Conservation (phyloP, 2,888 invertebrate genomes). For the Lasioglossum zephyrum region DNA sequence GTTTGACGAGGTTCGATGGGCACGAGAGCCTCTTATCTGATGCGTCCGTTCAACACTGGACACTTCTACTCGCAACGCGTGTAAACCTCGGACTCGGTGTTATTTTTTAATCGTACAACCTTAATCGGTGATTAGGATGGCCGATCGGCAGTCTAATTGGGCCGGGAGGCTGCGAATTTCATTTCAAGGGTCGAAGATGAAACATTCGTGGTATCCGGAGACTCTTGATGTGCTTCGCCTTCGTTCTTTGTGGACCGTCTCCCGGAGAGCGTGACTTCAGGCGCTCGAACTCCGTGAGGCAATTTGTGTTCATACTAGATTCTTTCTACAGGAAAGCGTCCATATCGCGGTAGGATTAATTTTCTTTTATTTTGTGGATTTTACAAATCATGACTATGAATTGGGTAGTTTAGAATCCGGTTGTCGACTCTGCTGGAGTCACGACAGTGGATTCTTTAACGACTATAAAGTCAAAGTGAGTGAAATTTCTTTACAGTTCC, state of each 20-base stretch:
- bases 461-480: too few relatives aligned
- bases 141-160: neutral
- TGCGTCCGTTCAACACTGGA: neutral
- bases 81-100: neutral
- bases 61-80: neutral
- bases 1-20: constrained; percentile 2
- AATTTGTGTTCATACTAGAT: neutral
- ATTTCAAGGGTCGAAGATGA: neutral
- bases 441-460: too few relatives aligned
- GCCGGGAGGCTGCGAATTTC: neutral
- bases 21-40: neutral
- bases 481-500: too few relatives aligned
- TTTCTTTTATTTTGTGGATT: neutral
- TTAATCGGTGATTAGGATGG: neutral
- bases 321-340: neutral
- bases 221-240: too few relatives aligned
- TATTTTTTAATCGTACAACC: neutral
- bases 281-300: too few relatives aligned
- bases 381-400: neutral
- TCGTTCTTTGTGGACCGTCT: too few relatives aligned
- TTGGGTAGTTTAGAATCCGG: too few relatives aligned
- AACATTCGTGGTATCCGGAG: too few relatives aligned
- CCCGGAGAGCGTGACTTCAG: neutral
- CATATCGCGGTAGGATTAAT: neutral
- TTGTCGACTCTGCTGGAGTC: too few relatives aligned